Percentiles rank a stretch among this genome's conserved stretches.
Conservation (phyloP, 2,888 invertebrate genomes). For the Eutolmus rufibarbis region DNA sequence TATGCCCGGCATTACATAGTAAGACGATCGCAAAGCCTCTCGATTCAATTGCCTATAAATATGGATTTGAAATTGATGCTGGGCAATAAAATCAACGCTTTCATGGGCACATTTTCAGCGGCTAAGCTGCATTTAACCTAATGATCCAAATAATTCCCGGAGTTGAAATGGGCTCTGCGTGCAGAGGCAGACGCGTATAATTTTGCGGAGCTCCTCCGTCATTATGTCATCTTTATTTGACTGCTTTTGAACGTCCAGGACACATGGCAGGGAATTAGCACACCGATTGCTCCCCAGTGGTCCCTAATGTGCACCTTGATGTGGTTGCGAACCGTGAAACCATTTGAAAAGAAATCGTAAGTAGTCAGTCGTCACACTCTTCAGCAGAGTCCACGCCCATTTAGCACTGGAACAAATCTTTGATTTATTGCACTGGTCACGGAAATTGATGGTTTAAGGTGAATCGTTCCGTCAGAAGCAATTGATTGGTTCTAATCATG, state of each 20-base stretch:
- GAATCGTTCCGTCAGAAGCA: not conserved
- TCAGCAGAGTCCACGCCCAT: not conserved
- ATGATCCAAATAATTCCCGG: conserved; percentile 21
- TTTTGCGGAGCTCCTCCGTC: not conserved
- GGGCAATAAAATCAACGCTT: not conserved
- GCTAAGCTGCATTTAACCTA: not conserved
- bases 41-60: not conserved
- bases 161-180: not conserved
- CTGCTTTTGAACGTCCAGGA: not conserved
- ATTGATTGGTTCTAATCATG: not conserved
- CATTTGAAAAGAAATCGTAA: not conserved
- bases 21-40: not conserved
- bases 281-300: not conserved
- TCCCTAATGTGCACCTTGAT: not conserved
- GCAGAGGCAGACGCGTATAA: not conserved
- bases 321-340: not conserved
- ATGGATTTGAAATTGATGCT: not conserved
- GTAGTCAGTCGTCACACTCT: not conserved
- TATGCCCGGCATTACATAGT: not conserved
- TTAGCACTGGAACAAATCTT: not conserved
- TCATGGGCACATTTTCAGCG: not conserved
- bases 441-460: not conserved
- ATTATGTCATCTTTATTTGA: conserved; percentile 2
- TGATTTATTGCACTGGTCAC: not conserved
- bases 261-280: not conserved